Base-by-base conservation (phyloP, 2,797 vertebrate species). In the Dendrocincla tyrannina region DNA sequence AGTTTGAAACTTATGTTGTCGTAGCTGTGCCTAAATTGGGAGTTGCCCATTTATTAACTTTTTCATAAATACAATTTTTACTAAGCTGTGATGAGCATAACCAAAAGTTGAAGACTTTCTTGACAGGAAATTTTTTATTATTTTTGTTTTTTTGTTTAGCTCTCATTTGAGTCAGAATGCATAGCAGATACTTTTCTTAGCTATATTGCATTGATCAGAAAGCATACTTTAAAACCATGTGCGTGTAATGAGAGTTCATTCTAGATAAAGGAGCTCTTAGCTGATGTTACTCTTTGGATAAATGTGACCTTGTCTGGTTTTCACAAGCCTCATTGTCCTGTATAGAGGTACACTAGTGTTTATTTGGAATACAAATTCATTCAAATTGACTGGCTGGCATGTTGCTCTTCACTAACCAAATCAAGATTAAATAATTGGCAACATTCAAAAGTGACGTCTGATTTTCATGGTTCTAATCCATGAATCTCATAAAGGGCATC, bases 391-490 rank as follows among this genome's bases (percentile, higher is more conserved):
- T 88, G 25, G 7, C 44, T 90, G 75, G 39, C 44, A 67, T 47
- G n/a, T 75, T 79, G 33, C 33, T 85, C 50, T 60, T 85, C 66
- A 32, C 63, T 95, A 82, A 95, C 28, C 59, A 84, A 77, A 92
- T 85, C 55, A 55, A 83, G 88, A 89, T 85, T 73, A 88, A 88
- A 89, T 74, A 90, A 86, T 87, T 63, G 76, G 46, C 60, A 80
- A 42, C 10, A 11, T 91, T 95, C 79, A 78, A 13, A 62, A 80
- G 41, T 78, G 52, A 47, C 46, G 66, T 91, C 88, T 83, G 87
- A 88, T 93, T 91, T 95, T 82, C 52, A 37, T 89, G 74, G 56
- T 86, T 91, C 39, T 91, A 62, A 73, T 88, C 64, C 82, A 22
- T 52, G 35, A 77, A 42, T 75, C 49, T 74, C 50, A 5, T 79